Evolutionary conservation across 2,888 invertebrate genomes (phyloP).

Genomic region (Trachelus troglodyta): DNA sequence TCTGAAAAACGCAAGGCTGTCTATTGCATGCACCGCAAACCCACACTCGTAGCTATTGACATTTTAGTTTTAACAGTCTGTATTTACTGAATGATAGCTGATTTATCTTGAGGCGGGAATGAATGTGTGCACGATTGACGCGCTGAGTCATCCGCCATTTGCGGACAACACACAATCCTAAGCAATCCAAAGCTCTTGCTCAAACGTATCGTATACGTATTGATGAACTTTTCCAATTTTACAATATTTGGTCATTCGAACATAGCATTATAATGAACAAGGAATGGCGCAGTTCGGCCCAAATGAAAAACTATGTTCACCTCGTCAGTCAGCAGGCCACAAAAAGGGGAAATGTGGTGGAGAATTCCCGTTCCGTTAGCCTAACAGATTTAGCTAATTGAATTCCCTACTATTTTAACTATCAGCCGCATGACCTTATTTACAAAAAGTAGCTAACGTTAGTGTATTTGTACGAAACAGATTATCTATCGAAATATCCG

Average conservation of each 20-base stretch:
- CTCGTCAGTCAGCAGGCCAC: neutral
- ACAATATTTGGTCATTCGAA: neutral
- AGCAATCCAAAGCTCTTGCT: too few relatives aligned
- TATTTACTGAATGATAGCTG: too few relatives aligned
- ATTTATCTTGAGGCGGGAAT: too few relatives aligned
- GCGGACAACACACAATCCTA: too few relatives aligned
- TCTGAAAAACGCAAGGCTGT: too few relatives aligned
- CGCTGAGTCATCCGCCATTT: too few relatives aligned
- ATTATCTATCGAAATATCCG: neutral
- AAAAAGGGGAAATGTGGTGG: neutral
- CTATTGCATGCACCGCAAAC: too few relatives aligned
- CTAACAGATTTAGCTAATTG: neutral
- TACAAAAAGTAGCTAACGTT: neutral
- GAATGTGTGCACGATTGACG: too few relatives aligned
- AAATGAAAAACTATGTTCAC: neutral
- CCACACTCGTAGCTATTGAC: too few relatives aligned
- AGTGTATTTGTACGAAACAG: neutral
- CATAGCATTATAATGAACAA: neutral
- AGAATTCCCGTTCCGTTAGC: neutral
- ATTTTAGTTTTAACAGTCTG: too few relatives aligned
- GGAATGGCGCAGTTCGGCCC: neutral
- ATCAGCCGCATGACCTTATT: neutral
- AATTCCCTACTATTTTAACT: neutral
- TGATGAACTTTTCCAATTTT: neutral
- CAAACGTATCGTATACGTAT: neutral